Evolutionary conservation across 2,888 invertebrate genomes (phyloP).

Genomic region (Hydrotaea cyrtoneurina): DNA sequence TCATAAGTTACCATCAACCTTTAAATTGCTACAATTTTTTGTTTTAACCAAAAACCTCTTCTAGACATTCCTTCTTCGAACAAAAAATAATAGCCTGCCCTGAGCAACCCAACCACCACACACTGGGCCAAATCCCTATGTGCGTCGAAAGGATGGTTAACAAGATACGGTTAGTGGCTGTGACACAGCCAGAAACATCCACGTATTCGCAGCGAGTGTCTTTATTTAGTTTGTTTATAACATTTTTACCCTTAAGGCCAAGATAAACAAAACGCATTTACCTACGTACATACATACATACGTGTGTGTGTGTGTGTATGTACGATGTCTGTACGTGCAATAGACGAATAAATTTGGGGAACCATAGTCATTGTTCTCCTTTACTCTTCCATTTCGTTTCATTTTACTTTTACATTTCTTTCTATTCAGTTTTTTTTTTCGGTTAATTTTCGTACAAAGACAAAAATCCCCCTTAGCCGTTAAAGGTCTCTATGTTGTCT

Average conservation of each 20-base stretch:
- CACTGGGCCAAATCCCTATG: not conserved
- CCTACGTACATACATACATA: too few relatives aligned
- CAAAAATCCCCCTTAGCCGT: conserved; percentile 34
- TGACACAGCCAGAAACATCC: too few relatives aligned
- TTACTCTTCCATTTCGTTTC: not conserved
- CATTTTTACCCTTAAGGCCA: conserved; percentile 52
- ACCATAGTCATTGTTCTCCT: conserved; percentile 25
- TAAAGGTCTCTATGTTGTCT: conserved; percentile 6
- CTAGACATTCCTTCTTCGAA: not conserved
- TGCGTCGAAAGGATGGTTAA: not conserved
- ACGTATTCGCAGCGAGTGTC: not conserved
- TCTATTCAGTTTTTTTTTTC: not conserved
- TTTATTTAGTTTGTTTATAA: conserved; percentile 35
- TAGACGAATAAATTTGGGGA: conserved; percentile 42
- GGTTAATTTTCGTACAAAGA: conserved; percentile 14
- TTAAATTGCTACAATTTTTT: not conserved
- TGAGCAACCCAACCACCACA: not conserved
- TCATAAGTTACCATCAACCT: not conserved
- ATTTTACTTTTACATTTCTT: not conserved
- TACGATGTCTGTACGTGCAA: conserved; percentile 45
- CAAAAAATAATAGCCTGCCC: not conserved
- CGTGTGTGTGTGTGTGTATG: too few relatives aligned
- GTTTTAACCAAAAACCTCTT: not conserved
- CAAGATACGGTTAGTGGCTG: too few relatives aligned
- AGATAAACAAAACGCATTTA: conserved; percentile 62